phyloP scores from a whole-genome alignment of 2,888 invertebrate species.

The Pseudanteris insignis region DNA sequence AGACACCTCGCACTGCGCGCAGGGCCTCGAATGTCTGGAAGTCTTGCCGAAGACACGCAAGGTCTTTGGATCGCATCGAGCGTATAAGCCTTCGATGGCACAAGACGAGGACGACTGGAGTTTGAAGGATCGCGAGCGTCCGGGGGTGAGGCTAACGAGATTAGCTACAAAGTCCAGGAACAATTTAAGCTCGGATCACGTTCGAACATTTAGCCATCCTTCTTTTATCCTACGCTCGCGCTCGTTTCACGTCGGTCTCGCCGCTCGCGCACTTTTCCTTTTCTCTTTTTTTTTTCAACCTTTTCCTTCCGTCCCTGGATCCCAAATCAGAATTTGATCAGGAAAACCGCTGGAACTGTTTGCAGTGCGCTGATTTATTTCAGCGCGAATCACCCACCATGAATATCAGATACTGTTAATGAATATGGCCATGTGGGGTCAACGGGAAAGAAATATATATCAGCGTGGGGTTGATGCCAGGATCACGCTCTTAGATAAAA shows the following conservation, averaged over 20 bases:
- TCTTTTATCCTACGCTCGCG: slow-evolving; percentile 16
- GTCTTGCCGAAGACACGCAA: slow-evolving; percentile 54
- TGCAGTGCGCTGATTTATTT: slow-evolving; percentile 58
- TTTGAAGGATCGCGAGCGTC: slow-evolving; percentile 27
- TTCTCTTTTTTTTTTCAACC: neutral
- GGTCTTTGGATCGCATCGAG: slow-evolving; percentile 48
- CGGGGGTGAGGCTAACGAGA: slow-evolving; percentile 30
- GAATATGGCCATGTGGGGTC: slow-evolving; percentile 52
- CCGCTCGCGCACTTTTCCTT: neutral
- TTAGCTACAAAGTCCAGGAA: slow-evolving; percentile 52
- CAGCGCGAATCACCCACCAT: slow-evolving; percentile 62
- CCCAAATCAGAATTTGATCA: slow-evolving; percentile 1
- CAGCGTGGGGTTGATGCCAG: slow-evolving; percentile 20
- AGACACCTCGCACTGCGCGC: too few species aligned
- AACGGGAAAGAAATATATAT: slow-evolving; percentile 46
- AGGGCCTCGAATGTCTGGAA: slow-evolving; percentile 59
- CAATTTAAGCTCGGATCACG: slow-evolving; percentile 60
- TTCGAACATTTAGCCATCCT: slow-evolving; percentile 52
- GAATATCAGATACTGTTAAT: slow-evolving; percentile 65
- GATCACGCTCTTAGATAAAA: slow-evolving; percentile 16
- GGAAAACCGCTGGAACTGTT: slow-evolving; percentile 33
- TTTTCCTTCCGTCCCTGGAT: slow-evolving; percentile 20
- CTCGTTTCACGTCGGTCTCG: slow-evolving; percentile 5
- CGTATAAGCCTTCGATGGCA: slow-evolving; percentile 47
- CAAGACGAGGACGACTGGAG: slow-evolving; percentile 11